A percentile compares a stretch with the other conserved stretches of the same genome.
phyloP scores from a whole-genome alignment of 2,797 vertebrate genomes.

The Anableps anableps region DNA sequence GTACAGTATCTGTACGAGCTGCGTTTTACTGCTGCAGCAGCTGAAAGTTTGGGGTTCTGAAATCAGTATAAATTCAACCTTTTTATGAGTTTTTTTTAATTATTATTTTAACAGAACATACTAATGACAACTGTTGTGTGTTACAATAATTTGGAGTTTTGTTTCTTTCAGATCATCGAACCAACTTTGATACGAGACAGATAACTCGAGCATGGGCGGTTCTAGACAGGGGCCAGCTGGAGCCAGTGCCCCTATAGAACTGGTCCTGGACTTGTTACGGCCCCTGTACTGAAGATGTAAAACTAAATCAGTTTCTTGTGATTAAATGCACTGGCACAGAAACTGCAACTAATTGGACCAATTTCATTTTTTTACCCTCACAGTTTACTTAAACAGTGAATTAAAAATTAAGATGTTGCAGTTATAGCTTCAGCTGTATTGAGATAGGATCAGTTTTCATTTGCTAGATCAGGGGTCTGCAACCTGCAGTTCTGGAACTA shows the following conservation, averaged over 20 bases:
- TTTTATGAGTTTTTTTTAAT: neutral
- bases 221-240: neutral
- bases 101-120: neutral
- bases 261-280: no score
- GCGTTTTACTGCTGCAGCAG: neutral
- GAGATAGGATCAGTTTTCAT: neutral
- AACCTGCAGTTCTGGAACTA: no score
- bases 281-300: neutral
- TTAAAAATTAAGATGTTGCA: neutral
- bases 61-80: neutral
- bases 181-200: neutral
- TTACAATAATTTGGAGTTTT: neutral
- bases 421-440: neutral
- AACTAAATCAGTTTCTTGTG: neutral
- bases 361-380: neutral
- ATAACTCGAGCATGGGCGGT: neutral
- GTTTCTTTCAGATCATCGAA: neutral
- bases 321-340: neutral
- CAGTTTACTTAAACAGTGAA: neutral
- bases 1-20: neutral
- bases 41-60: neutral
- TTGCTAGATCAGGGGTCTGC: no score
- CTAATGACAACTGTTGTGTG: neutral
- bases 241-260: neutral
- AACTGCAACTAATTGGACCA: neutral